Evolutionary conservation across 2,888 invertebrate species (phyloP), one percentile per base, ranked within the genome.

Genomic region (Meteorus cinctellus): DNA sequence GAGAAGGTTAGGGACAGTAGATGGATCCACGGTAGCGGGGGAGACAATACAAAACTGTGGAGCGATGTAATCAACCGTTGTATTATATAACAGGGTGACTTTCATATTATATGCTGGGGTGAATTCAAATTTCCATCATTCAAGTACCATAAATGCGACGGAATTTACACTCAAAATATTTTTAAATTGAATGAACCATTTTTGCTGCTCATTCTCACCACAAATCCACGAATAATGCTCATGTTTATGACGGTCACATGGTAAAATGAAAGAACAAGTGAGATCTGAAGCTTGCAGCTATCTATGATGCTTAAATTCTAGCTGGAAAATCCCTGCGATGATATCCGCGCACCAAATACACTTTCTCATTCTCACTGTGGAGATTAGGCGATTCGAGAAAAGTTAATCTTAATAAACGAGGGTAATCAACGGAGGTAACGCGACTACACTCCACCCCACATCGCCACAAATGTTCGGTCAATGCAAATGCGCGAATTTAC

Each of bases 391-490:
- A 80, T 80, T 79, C 55, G 86, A 87, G 89, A 86, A 88, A 89
- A 89, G 89, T 89, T 89, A 89, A 89, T 89, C 89, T 89, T 89
- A 88, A 89, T 89, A 89, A 89, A 89, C 87, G 88, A 89, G 88
- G 88, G 88, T 84, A 89, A 89, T 89, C 89, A 86, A 84, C 84
- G 82, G 67, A 78, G 83, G 80, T 19, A 41, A 34, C 8, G 19
- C 27, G 24, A 24, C 27, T 51, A 48, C 62, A 66, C 45, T 24
- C 48, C 45, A 76, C 77, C 27, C 62, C 69, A 34, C 12, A 79
- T 80, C 83, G 83, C 86, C 87, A 81, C 87, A 88, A 89, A 89
- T 87, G 88, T 84, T 84, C 77, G 84, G 85, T 85, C 86, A 85
- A 89, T 89, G 89, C 89, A 89, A 89, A 89, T 89, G 83, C 81